phyloP scores from a whole-genome alignment of 2,797 vertebrate species.

The Hirundo rustica region DNA sequence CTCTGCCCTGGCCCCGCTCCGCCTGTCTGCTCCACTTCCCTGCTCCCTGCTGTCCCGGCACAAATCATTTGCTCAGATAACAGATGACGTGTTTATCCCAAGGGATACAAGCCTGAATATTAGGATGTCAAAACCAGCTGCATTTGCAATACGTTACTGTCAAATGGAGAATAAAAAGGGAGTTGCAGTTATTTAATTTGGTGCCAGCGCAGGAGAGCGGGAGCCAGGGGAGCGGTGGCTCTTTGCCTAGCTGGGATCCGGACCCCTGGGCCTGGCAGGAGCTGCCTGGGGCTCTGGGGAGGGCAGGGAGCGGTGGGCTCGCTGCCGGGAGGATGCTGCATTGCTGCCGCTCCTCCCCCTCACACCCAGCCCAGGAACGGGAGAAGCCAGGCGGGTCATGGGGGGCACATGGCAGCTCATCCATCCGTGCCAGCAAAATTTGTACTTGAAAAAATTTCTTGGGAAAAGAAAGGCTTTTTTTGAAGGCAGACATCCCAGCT shows the following conservation, averaged over 20 bases:
- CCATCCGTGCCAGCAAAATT: neutral
- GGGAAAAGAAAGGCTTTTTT: conserved; percentile 30
- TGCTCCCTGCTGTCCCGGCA: conserved; percentile 7
- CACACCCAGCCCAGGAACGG: fast-evolving
- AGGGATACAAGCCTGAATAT: conserved; percentile 71
- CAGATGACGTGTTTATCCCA: conserved; percentile 66
- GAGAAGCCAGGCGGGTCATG: neutral
- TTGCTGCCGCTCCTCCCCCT: neutral
- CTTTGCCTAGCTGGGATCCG: neutral
- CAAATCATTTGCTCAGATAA: conserved; percentile 62
- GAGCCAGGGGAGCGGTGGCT: neutral
- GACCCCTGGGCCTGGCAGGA: neutral
- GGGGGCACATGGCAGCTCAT: neutral
- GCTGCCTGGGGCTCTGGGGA: neutral
- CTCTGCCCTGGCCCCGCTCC: neutral
- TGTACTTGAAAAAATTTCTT: conserved; percentile 14
- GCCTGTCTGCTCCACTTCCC: neutral
- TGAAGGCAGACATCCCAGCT: conserved; percentile 49
- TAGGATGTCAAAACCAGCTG: conserved; percentile 72
- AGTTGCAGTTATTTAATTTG: conserved; percentile 73
- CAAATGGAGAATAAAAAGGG: conserved; percentile 74
- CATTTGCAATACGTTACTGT: conserved; percentile 73
- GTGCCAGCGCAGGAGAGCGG: neutral
- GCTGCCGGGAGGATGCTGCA: neutral
- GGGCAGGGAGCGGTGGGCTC: neutral